These are phyloP conservation scores for Eudemis profundana DNA, from an alignment of 2,888 invertebrate genomes.

Conservation along the genomic window DNA sequence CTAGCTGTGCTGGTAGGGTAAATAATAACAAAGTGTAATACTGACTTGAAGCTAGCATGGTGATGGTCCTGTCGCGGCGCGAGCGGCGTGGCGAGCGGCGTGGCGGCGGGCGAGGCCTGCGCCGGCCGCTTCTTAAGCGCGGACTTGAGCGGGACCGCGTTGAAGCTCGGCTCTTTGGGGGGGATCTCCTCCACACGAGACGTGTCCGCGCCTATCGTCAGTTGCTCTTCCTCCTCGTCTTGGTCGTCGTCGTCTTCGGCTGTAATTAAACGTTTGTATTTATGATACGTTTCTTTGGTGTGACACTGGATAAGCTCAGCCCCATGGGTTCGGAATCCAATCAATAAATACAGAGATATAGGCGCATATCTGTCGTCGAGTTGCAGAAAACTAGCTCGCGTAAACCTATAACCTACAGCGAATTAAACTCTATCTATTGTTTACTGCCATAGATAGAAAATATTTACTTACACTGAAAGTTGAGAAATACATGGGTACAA, in stretches of 20 bases:
- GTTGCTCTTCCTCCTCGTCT: conserved; percentile 88
- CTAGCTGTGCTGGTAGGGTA: neutral
- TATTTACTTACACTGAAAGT: too few relatives aligned
- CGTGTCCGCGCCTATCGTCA: conserved; percentile 88
- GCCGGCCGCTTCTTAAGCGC: conserved; percentile 94
- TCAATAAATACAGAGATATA: too few relatives aligned
- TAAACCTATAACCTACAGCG: too few relatives aligned
- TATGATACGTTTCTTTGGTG: too few relatives aligned
- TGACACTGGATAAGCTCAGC: too few relatives aligned
- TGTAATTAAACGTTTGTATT: conserved; percentile 46
- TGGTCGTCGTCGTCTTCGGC: conserved; percentile 87
- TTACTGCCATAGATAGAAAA: too few relatives aligned
- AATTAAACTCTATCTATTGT: too few relatives aligned
- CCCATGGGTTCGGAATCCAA: too few relatives aligned
- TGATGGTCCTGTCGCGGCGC: conserved; percentile 89
- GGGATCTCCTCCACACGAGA: conserved; percentile 95
- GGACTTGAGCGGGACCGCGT: conserved; percentile 96
- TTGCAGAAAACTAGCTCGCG: too few relatives aligned
- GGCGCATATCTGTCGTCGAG: too few relatives aligned
- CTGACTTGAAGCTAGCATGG: conserved; percentile 92
- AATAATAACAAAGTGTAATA: conserved; percentile 48
- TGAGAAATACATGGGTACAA: too few relatives aligned
- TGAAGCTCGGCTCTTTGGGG: conserved; percentile 95
- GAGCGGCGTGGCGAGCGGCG: conserved; percentile 74
- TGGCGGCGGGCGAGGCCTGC: conserved; percentile 88